Evolutionary conservation across 2,797 vertebrate species (phyloP), one percentile per base, ranked within the genome.

Genomic region (Labroides dimidiatus): DNA sequence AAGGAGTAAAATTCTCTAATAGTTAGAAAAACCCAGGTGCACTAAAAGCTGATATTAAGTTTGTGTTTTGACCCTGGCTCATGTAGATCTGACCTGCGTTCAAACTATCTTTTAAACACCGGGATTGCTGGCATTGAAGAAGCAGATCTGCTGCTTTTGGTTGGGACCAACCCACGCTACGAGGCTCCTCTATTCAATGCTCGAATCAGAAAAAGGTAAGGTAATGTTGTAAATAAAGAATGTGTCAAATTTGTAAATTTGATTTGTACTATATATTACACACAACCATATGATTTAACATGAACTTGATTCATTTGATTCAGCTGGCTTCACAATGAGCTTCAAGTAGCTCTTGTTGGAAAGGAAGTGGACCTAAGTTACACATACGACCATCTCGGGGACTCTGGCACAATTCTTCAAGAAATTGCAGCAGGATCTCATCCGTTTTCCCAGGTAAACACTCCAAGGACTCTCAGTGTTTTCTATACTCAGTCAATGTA

Each of bases 261-360:
- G n/a, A 49, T n/a, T 8, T 14, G 41, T 65, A 39, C 12, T 39
- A 11, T 39, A 39, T 39, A 33, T 9, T 39, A 12, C 58, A 64
- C 3, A 45, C 15, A 51, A 43, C 51, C 19, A 4, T 15, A 42
- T 33, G 47, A 11, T 52, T 74, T 47, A 44, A 43, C 42, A 14
- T 23, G 9, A 50, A n/a, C n/a, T 55, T 65, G 21, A 0, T 70
- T 6, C 57, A 39, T 72, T 39, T 89, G 1, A 77, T 89, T 90
- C 82, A 97, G 96, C 81, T 97, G 96, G 96, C 95, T 96, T 84
- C 96, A 97, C 84, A 98, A 96, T 82, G 96, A 98, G 68, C 90
- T 97, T 62, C 89, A 94, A 70, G 95, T 97, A 78, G 95, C 95
- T 47, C 90, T 96, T 11, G 81, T 98, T 24, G 96, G 96, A 75